A percentile compares a stretch with the other conserved stretches of the same genome.
These are phyloP conservation scores for Picathartes gymnocephalus DNA, from an alignment of 2,113 vertebrate genomes.

Conservation along the genomic window DNA sequence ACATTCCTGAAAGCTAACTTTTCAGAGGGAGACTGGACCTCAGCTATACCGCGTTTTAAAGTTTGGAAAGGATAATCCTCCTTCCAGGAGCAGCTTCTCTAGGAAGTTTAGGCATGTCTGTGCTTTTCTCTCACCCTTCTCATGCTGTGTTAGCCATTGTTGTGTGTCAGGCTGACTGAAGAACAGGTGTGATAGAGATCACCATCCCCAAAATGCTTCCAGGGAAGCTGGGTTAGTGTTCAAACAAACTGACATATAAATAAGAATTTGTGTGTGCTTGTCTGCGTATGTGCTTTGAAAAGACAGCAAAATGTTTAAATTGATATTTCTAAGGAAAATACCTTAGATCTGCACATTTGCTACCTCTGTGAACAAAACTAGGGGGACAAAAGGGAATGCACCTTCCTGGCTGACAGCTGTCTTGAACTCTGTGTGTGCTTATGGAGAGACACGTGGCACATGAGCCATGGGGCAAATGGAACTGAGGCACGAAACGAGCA, in stretches of 20 bases:
- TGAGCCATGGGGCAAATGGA: not conserved
- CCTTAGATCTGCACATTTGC: not conserved
- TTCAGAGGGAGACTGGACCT: not conserved
- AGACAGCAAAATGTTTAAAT: not conserved
- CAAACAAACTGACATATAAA: not conserved
- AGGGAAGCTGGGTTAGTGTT: not conserved
- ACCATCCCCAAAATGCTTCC: not conserved
- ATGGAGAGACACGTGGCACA: not conserved
- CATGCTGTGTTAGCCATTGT: not conserved
- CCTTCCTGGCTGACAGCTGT: not conserved
- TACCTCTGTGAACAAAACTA: not conserved
- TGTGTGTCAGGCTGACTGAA: not conserved
- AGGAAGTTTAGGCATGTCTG: not conserved
- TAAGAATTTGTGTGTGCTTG: not conserved
- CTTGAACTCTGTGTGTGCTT: not conserved
- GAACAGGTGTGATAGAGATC: not conserved
- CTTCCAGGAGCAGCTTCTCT: not conserved
- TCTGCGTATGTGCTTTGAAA: not conserved
- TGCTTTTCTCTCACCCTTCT: not conserved
- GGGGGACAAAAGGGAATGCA: not conserved
- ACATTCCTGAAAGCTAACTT: not conserved
- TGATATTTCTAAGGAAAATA: not conserved
- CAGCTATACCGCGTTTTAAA: not conserved
- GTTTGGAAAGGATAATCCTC: not conserved
- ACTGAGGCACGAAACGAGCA: fast-evolving